Evolutionary conservation across 2,888 invertebrate genomes (phyloP).

Genomic region (Drosophila demipolita): DNA sequence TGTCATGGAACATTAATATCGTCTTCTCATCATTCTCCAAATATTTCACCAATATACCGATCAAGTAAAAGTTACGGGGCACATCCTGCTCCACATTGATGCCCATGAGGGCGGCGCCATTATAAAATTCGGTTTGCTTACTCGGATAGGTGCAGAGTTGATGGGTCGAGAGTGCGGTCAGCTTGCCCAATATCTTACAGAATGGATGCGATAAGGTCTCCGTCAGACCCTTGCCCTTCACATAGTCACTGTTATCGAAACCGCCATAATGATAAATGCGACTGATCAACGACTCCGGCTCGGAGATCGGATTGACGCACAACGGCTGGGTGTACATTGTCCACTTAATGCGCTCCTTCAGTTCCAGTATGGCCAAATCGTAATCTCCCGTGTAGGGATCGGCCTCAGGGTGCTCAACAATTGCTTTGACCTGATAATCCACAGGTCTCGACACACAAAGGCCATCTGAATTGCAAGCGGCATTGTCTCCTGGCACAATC

Average conservation of each 20-base stretch:
- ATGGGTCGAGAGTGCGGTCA: constrained; percentile 24
- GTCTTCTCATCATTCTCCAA: not conserved
- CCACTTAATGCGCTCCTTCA: constrained; percentile 41
- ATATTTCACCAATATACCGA: constrained; percentile 34
- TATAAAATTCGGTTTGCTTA: constrained; percentile 45
- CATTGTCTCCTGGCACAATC: constrained; percentile 23
- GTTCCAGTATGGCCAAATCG: constrained; percentile 57
- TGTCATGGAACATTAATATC: constrained; percentile 50
- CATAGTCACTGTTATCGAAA: constrained; percentile 16
- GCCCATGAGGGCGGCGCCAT: constrained; percentile 52
- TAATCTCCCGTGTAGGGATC: constrained; percentile 54
- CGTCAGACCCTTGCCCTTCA: constrained; percentile 49
- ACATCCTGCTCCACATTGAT: constrained; percentile 47
- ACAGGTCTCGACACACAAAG: constrained; percentile 60
- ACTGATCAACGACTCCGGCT: constrained; percentile 44
- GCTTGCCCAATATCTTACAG: constrained; percentile 29
- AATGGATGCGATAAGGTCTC: constrained; percentile 32
- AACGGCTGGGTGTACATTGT: constrained; percentile 50
- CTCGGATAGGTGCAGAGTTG: not conserved
- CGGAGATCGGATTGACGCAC: constrained; percentile 41
- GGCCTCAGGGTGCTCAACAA: constrained; percentile 49
- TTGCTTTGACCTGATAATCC: constrained; percentile 35
- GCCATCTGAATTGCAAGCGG: constrained; percentile 47
- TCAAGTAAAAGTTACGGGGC: constrained; percentile 57
- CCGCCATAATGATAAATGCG: constrained; percentile 56